phyloP scores from a whole-genome alignment of 2,888 invertebrate genomes.

The Mimumesa dahlbomi region DNA sequence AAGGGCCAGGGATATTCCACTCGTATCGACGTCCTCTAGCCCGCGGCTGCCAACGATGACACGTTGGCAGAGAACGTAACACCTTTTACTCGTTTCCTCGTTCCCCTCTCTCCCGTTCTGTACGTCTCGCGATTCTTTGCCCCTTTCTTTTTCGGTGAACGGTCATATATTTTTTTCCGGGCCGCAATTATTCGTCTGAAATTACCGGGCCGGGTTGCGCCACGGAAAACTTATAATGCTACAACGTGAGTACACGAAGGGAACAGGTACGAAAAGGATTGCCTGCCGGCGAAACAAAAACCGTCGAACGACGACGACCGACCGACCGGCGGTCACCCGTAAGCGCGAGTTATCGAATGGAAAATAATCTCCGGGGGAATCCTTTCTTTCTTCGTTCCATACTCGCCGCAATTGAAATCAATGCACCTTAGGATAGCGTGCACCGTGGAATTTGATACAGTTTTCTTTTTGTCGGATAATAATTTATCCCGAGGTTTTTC shows the following conservation, averaged over 20 bases:
- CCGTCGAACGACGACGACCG: conserved; percentile 30
- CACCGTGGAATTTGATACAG: too few relatives aligned
- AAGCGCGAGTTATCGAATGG: not conserved
- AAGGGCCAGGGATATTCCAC: conserved; percentile 59
- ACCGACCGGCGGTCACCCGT: not conserved
- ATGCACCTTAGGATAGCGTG: too few relatives aligned
- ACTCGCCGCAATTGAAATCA: too few relatives aligned
- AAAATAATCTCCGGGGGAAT: not conserved
- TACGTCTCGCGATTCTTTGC: conserved; percentile 6
- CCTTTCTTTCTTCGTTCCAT: not conserved
- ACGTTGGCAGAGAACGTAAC: conserved; percentile 71
- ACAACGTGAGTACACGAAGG: conserved; percentile 16
- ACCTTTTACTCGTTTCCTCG: conserved; percentile 54
- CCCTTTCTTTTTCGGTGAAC: conserved; percentile 60
- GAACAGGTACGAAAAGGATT: conserved; percentile 20
- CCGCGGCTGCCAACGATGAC: conserved; percentile 72
- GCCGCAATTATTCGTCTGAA: conserved; percentile 75
- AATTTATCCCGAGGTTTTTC: not conserved
- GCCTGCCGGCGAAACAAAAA: conserved; percentile 47
- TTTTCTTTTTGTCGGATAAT: not conserved
- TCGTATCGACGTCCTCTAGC: conserved; percentile 60
- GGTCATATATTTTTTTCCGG: conserved; percentile 70
- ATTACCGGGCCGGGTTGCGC: conserved; percentile 70
- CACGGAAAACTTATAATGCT: conserved; percentile 69
- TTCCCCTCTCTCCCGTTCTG: conserved; percentile 14